Evolutionary conservation across 2,113 vertebrate genomes (phyloP), one percentile per base, ranked within the genome.

Genomic region (Actenoides hombroni): DNA sequence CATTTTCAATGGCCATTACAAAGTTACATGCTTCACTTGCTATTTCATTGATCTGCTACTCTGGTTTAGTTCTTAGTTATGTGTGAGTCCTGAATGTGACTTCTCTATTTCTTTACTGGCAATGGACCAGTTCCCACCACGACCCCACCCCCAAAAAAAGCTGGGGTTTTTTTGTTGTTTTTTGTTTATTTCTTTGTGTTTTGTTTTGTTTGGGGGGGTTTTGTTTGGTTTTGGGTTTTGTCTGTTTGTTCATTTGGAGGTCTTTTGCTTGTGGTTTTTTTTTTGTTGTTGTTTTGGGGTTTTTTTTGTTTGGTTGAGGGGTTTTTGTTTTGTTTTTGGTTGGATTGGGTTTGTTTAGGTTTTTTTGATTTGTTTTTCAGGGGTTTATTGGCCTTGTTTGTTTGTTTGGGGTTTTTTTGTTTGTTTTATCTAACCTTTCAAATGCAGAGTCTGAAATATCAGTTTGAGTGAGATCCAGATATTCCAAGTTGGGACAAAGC

Each of bases 381-480:
- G 40, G 40, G 40, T 40, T 42, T 42, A 14, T 44, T 46, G 37
- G 37, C 37, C 37, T 46, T 19, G 17, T 8, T 7, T 46, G 17
- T 46, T 46, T 46, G 17, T 46, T 46, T 46, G 19, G 42, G 42
- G 42, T 51, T 20, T 16, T 18, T 13, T 49, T 18, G 7, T 10
- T 25, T 18, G 35, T 25, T 6, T 88, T 65, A 83, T 97, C 97
- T 77, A 94, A 98, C 98, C 98, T 98, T 97, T 98, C 98, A 98
- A 98, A 98, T 7, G 98, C 98, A 87, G 98, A 98, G 90, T 98
- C 98, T 15, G 99, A 99, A 91, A 99, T 98, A 86, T 99, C 98
- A 4, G 99, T 99, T 95, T 99, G 99, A 44, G 99, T 99, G 94
- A 99, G 98, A 97, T 99, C 99, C 98, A 99, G 94, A 92, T 99